Percentiles rank a stretch among this genome's conserved stretches.
Conservation (phyloP, 2,888 invertebrate genomes). For the Parthenolecanium corni region DNA sequence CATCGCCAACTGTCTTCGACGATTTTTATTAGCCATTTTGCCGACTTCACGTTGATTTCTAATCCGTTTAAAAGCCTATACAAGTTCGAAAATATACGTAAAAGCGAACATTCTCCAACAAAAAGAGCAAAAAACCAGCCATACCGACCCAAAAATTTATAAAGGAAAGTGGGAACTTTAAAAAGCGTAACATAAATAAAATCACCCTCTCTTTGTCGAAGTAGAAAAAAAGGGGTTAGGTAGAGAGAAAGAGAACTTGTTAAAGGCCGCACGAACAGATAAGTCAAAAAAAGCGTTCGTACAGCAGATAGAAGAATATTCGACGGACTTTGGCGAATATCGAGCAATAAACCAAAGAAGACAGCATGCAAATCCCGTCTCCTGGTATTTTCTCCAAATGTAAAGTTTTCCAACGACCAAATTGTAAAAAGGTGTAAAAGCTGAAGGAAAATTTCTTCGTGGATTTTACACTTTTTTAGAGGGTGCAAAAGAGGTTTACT, state of each 20-base stretch:
- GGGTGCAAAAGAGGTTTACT: too few relatives aligned
- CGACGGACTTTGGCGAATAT: slow-evolving; percentile 24
- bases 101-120: too few relatives aligned
- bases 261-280: slow-evolving; percentile 22
- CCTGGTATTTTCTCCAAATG: background rate
- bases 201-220: slow-evolving; percentile 19
- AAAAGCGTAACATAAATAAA: slow-evolving; percentile 26
- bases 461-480: too few relatives aligned
- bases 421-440: too few relatives aligned
- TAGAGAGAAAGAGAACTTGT: slow-evolving; percentile 1
- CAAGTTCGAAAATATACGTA: too few relatives aligned
- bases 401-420: too few relatives aligned
- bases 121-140: too few relatives aligned
- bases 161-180: slow-evolving; percentile 15
- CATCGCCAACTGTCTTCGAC: too few relatives aligned
- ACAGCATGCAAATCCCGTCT: slow-evolving; percentile 19
- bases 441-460: too few relatives aligned
- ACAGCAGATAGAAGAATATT: slow-evolving; percentile 6
- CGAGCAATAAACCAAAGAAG: slow-evolving; percentile 27
- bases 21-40: too few relatives aligned
- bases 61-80: too few relatives aligned
- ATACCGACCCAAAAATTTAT: slow-evolving; percentile 14
- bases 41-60: too few relatives aligned
- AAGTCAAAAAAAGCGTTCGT: slow-evolving; percentile 15
- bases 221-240: background rate